Base-by-base conservation (phyloP, 1,140 invertebrate species). In the Dinothrombium tinctorium region DNA sequence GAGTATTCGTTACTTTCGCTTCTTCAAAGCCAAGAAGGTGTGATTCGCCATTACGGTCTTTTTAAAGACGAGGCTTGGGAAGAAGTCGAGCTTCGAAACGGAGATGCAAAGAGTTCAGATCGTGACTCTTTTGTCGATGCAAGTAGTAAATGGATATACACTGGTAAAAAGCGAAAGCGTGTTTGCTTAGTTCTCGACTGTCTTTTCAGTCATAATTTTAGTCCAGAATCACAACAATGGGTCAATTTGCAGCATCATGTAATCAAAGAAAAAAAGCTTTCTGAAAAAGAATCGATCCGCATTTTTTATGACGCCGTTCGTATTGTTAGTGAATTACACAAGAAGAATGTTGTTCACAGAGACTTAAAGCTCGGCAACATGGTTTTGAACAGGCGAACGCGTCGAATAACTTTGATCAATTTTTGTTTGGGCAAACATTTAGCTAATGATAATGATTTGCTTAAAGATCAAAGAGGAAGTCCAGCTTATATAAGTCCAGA, bases 401-500 rank as follows among this genome's bases (percentile, higher is more conserved):
- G n/a, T n/a, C n/a, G n/a, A n/a, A n/a, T n/a, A 53, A 74, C 67
- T 12, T 67, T 81, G 11, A 76, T 74, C 6, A 83, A 83, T 55
- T 81, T 83, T 58, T 80, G 75, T 56, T 59, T 81, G 15, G 76
- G 76, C 1, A 79, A 77, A 52, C 74, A 76, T 55, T 61, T 81
- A 9, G 64, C 71, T 0, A 73, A 69, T 50, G 75, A 79, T 53
- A 67, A 68, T 50, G 75, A 79, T 50, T 56, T 73, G 22, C 58
- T 81, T 8, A 71, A 70, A 50, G 77, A 83, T 61, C 77, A 81
- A 54, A 57, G 76, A 55, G 77, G 78, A 2, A 79, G 76, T 32
- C 77, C 77, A 28, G 76, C 76, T 0, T 83, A 81, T 53, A 80
- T 81, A 49, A 78, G 76, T 20, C 77, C 78, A 1, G 78, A 81